Evolutionary conservation across 2,797 vertebrate genomes (phyloP).

Genomic region (Thalassophryne amazonica): DNA sequence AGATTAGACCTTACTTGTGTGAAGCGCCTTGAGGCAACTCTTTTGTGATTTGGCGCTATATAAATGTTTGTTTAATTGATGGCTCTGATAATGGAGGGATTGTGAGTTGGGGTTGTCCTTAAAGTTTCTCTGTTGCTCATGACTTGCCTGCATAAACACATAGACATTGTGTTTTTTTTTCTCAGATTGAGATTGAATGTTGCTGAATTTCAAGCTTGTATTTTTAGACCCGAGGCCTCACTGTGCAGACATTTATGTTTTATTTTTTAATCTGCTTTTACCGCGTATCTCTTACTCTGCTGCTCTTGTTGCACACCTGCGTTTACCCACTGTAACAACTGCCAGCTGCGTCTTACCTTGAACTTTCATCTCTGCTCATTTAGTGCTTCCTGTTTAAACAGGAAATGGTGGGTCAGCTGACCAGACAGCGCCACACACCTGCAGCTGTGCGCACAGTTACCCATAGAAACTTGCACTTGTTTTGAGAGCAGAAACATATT

Average conservation of each 20-base stretch:
- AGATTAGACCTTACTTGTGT: too few species aligned
- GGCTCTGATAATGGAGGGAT: too few species aligned
- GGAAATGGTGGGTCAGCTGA: slow-evolving; percentile 69
- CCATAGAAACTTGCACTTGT: slow-evolving; percentile 51
- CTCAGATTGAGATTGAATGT: too few species aligned
- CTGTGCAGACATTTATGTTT: slow-evolving; percentile 24
- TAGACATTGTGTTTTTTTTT: too few species aligned
- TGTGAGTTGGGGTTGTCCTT: too few species aligned
- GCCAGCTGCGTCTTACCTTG: slow-evolving; percentile 57
- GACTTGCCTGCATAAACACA: too few species aligned
- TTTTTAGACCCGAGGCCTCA: too few species aligned
- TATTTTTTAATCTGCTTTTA: slow-evolving; percentile 58
- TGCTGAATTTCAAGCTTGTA: too few species aligned
- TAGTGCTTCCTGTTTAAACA: slow-evolving; percentile 68
- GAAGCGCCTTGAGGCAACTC: too few species aligned
- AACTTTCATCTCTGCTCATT: slow-evolving; percentile 56
- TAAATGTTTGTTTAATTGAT: too few species aligned
- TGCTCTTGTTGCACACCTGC: slow-evolving; percentile 56
- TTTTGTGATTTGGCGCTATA: too few species aligned
- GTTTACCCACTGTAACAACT: slow-evolving; percentile 52
- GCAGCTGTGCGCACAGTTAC: slow-evolving; percentile 53
- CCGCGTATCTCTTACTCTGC: slow-evolving; percentile 46
- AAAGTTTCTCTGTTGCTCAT: too few species aligned
- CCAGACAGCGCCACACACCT: slow-evolving; percentile 55
- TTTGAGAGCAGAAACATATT: slow-evolving; percentile 51